Evolutionary conservation across 1,140 invertebrate genomes (phyloP), one percentile per base, ranked within the genome.

Genomic region (Nasonia vitripennis): DNA sequence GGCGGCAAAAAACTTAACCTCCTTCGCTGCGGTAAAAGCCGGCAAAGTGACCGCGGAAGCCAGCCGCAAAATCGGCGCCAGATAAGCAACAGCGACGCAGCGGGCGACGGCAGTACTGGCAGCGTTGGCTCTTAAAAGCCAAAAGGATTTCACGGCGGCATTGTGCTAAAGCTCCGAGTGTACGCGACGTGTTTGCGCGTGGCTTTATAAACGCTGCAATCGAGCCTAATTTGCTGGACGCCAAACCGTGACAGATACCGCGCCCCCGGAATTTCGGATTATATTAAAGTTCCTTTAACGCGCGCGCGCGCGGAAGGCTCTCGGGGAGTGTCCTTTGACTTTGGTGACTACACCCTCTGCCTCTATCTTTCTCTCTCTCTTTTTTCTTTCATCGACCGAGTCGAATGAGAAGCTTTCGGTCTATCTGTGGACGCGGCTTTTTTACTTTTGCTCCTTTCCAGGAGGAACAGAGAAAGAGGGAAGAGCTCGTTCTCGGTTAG

Each of bases 51-150:
- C 78, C 78, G 34, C 34, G 55, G 34, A 70, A 68, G 51, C 62
- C 27, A 68, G 37, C 78, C 62, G 20, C 78, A 80, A 80, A 80
- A 80, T 80, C 78, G 78, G n/a, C 51, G 14, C 78, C 20, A 67
- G 78, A 80, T 80, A 80, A 80, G 78, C 78, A 23, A 48, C 41
- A 48, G 75, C 17, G n/a, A 10, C 37, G 31, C 34, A 5, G 34
- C 34, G 34, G 5, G n/a, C n/a, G 75, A 10, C 12, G 75, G 23
- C 41, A 45, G 75, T 20, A 45, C 45, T 10, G 45, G 75, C 12
- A 27, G 75, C 27, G 27, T 37, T 17, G 48, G 41, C 75, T 27
- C 31, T 75, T 78, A 78, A 78, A 78, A 78, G 75, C 75, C 75
- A 48, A 78, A 78, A 78, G 45, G 48, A 78, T 78, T 55, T 41